A percentile compares a stretch with the other conserved stretches of the same genome.
Conservation (phyloP, 1,140 invertebrate genomes). For the Hycleus cichorii region DNA sequence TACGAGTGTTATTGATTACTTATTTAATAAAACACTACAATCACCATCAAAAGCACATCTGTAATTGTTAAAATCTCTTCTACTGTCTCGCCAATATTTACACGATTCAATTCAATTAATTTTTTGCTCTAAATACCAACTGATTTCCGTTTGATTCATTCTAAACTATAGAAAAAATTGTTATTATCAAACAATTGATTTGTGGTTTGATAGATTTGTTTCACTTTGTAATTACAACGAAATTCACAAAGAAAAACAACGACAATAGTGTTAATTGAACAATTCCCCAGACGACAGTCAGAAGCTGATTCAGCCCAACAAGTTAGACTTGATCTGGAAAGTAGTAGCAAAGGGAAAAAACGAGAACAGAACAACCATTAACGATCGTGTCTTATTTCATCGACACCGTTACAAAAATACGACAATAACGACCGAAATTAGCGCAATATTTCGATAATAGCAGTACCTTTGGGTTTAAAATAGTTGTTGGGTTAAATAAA, state of each 20-base stretch:
- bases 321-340: not conserved
- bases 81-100: not conserved
- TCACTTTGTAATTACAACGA: conserved; percentile 12
- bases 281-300: conserved; percentile 13
- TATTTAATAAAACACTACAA: conserved; percentile 9
- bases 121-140: no score
- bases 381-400: conserved; percentile 26
- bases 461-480: no score
- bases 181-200: conserved; percentile 2
- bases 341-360: not conserved
- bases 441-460: not conserved
- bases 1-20: conserved; percentile 10
- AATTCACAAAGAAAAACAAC: conserved; percentile 3
- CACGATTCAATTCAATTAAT: not conserved
- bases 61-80: no score
- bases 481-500: no score
- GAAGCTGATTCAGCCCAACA: conserved; percentile 2
- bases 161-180: no score
- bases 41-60: not conserved
- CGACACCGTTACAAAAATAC: not conserved
- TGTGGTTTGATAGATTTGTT: no score
- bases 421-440: not conserved
- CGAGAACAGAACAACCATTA: conserved; percentile 3
- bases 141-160: no score
- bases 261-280: conserved; percentile 20